phyloP scores from a whole-genome alignment of 2,888 invertebrate genomes.

The Coenonympha glycerion region DNA sequence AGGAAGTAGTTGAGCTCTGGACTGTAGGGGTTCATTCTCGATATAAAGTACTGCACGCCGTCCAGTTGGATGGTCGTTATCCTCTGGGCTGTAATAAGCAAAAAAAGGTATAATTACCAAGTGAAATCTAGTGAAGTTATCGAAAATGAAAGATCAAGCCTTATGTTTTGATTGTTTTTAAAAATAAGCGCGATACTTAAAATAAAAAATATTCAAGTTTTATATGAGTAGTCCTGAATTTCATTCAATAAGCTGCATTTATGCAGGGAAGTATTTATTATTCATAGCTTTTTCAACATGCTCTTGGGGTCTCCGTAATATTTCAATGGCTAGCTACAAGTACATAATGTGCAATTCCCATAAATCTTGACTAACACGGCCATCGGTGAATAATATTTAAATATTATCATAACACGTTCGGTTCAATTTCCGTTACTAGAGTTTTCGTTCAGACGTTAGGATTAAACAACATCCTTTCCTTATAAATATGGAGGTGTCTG shows the following conservation, averaged over 20 bases:
- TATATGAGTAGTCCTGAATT: background rate
- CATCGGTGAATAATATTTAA: conserved; percentile 4
- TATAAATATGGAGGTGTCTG: too few species aligned
- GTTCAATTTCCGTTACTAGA: background rate
- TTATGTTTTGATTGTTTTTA: background rate
- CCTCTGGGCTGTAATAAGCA: conserved; percentile 82
- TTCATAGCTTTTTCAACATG: conserved; percentile 7
- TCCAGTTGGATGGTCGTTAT: conserved; percentile 91
- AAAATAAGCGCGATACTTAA: background rate
- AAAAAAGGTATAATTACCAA: background rate
- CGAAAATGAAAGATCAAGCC: too few species aligned
- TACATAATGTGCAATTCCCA: conserved; percentile 3
- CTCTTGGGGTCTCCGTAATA: conserved; percentile 1
- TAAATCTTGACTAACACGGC: conserved; percentile 3
- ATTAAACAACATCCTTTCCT: background rate
- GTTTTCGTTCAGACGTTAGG: background rate
- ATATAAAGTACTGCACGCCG: conserved; percentile 90
- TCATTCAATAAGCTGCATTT: background rate
- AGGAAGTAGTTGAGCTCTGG: conserved; percentile 90
- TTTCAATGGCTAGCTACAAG: background rate
- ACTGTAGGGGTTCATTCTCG: conserved; percentile 90
- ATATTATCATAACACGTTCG: conserved; percentile 3
- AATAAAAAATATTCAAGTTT: background rate
- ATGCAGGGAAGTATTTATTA: conserved; percentile 7
- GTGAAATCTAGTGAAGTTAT: too few species aligned